Conservation (phyloP, 2,888 invertebrate genomes). For the Nemotelus pantherinus region DNA sequence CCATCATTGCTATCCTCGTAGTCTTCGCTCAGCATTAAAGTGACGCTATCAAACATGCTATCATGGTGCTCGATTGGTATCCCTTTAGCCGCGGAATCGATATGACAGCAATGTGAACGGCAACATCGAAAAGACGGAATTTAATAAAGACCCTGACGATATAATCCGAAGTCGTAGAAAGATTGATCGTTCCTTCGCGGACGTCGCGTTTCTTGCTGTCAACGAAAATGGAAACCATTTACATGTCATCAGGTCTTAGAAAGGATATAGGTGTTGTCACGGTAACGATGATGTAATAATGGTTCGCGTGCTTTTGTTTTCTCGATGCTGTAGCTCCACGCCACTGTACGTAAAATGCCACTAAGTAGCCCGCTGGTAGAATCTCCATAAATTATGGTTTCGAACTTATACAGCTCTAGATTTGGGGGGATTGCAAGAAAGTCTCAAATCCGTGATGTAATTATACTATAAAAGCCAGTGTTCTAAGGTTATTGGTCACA, state of each 20-base stretch:
- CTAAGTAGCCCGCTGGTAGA: no score
- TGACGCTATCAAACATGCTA: constrained; percentile 20
- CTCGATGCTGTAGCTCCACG: no score
- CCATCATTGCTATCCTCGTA: background rate
- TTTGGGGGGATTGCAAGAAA: no score
- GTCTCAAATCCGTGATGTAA: no score
- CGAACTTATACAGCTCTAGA: no score
- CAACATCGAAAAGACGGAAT: constrained; percentile 38
- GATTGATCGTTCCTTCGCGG: constrained; percentile 40
- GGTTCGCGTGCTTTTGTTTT: background rate
- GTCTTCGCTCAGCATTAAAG: background rate
- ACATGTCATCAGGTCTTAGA: constrained; percentile 38
- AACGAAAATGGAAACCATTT: constrained; percentile 34
- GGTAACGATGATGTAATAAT: constrained; percentile 14
- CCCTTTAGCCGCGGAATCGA: constrained; percentile 17
- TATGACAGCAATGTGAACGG: constrained; percentile 15
- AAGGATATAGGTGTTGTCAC: constrained; percentile 25
- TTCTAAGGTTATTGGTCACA: no score
- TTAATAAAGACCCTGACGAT: constrained; percentile 42
- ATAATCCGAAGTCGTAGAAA: constrained; percentile 38
- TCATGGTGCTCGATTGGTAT: constrained; percentile 31
- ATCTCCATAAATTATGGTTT: no score
- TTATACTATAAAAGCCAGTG: no score
- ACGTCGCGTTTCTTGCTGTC: background rate
- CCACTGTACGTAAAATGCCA: no score